Evolutionary conservation across 2,113 vertebrate genomes (phyloP).

Genomic region (Alethe castanea): DNA sequence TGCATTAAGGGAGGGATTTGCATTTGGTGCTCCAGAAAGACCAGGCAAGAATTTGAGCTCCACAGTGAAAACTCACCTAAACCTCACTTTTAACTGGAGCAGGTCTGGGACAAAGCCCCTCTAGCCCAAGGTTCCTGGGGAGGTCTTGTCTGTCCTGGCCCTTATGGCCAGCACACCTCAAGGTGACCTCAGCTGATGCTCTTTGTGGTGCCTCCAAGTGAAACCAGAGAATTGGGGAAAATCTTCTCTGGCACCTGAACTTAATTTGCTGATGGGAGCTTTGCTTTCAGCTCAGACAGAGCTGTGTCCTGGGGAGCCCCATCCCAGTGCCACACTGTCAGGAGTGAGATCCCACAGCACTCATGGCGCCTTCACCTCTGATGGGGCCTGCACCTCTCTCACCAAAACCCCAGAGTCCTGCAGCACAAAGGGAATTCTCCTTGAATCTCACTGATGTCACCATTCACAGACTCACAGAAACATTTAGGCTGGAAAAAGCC

Average conservation of each 20-base stretch:
- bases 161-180: too few species aligned
- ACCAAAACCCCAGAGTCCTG: background rate
- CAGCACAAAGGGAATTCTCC: background rate
- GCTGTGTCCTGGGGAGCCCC: fast-evolving
- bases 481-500: background rate
- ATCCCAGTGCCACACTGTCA: background rate
- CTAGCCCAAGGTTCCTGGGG: fast-evolving
- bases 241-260: background rate
- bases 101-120: background rate
- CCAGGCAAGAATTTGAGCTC: background rate
- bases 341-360: background rate
- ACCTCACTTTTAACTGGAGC: background rate
- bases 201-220: background rate
- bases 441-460: background rate
- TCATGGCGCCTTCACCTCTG: background rate
- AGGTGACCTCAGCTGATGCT: fast-evolving
- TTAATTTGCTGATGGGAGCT: background rate
- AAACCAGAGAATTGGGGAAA: background rate
- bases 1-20: background rate
- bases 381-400: background rate
- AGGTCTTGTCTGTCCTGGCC: background rate
- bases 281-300: background rate
- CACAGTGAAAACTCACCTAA: background rate
- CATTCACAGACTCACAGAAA: background rate
- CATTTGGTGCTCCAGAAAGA: background rate